Percentiles rank a stretch among this genome's conserved stretches.
Conservation (phyloP, 2,797 vertebrate species). For the Leuciscus waleckii region DNA sequence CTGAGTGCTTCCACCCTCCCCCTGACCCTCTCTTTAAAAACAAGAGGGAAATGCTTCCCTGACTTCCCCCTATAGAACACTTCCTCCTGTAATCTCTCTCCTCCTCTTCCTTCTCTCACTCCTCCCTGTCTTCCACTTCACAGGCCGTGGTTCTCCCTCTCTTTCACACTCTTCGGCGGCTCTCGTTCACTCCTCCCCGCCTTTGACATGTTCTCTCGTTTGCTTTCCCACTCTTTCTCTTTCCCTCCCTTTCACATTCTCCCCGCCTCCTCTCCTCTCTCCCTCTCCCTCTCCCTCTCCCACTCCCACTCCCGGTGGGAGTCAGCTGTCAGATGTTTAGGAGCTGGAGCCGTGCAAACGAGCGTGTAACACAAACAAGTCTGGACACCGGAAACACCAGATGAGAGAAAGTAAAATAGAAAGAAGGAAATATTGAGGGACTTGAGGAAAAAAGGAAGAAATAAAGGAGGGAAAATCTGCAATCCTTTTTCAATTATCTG, state of each 20-base stretch:
- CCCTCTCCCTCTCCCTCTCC: slow-evolving; percentile 34
- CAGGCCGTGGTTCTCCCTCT: slow-evolving; percentile 41
- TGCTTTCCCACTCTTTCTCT: slow-evolving; percentile 31
- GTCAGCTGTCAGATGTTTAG: slow-evolving; percentile 66
- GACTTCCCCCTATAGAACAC: slow-evolving; percentile 46
- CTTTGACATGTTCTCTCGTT: slow-evolving; percentile 47
- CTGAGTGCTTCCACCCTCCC: slow-evolving; percentile 66
- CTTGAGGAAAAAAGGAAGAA: slow-evolving; percentile 51
- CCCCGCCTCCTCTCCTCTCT: slow-evolving; percentile 24
- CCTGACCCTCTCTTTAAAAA: slow-evolving; percentile 42
- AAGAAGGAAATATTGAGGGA: slow-evolving; percentile 68
- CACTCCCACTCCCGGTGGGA: slow-evolving; percentile 62
- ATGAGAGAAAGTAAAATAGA: slow-evolving; percentile 58
- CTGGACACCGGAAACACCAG: slow-evolving; percentile 73
- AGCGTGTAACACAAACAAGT: slow-evolving; percentile 63
- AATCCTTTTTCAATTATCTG: slow-evolving; percentile 63
- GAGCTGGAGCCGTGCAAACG: slow-evolving; percentile 73
- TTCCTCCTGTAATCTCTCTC: slow-evolving; percentile 42
- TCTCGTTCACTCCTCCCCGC: slow-evolving; percentile 46
- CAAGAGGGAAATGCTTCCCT: slow-evolving; percentile 53
- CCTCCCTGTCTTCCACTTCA: slow-evolving; percentile 52
- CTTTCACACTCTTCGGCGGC: slow-evolving; percentile 50
- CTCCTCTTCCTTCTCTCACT: slow-evolving; percentile 56
- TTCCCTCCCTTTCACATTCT: slow-evolving; percentile 41
- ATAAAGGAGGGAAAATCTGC: slow-evolving; percentile 69